phyloP scores from a whole-genome alignment of 2,113 vertebrate genomes.

The Phaethon lepturus region DNA sequence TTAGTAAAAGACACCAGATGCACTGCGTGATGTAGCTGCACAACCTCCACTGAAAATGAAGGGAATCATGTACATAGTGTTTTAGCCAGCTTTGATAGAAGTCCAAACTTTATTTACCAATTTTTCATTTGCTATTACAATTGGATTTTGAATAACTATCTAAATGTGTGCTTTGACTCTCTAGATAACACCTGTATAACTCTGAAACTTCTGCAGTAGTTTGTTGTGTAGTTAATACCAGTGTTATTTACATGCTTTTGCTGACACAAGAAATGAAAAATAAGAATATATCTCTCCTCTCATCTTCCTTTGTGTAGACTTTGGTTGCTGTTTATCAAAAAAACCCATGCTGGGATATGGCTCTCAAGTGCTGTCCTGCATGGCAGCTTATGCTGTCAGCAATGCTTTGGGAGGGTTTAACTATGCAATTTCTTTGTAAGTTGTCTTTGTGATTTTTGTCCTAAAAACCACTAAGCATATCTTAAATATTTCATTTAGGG shows the following conservation, averaged over 20 bases:
- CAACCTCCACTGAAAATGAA: not conserved
- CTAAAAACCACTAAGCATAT: not conserved
- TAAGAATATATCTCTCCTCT: not conserved
- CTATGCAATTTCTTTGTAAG: not conserved
- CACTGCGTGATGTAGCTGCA: not conserved
- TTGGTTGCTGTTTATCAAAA: not conserved
- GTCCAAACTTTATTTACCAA: not conserved
- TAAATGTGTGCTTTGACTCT: not conserved
- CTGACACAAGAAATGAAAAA: not conserved
- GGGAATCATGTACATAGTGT: not conserved
- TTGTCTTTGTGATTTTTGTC: not conserved
- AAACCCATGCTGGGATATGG: not conserved
- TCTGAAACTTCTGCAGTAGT: not conserved
- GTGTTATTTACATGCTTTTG: not conserved
- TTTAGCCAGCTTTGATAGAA: not conserved
- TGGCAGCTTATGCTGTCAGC: not conserved
- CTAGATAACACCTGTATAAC: not conserved
- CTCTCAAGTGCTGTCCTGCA: not conserved
- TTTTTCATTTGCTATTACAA: not conserved
- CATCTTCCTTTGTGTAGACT: not conserved
- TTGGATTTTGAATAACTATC: constrained; percentile 16
- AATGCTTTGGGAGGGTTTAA: not conserved
- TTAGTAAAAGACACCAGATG: not conserved
- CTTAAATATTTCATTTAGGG: not conserved
- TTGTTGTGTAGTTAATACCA: not conserved